Evolutionary conservation across 2,797 vertebrate species (phyloP).

Genomic region (Lacerta agilis): DNA sequence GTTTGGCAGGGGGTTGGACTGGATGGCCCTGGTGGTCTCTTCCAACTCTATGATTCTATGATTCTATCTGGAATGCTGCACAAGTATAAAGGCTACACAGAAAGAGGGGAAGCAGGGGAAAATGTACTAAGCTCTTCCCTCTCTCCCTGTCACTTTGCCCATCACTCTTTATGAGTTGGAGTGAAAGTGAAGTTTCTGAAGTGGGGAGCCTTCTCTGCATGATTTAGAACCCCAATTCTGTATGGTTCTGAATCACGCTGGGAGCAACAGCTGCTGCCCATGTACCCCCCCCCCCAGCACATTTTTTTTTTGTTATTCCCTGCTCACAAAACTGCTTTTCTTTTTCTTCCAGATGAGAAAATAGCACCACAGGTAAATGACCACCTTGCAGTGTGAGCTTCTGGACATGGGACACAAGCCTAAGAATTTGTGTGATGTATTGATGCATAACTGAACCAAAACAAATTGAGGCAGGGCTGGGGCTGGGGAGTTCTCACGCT

Average conservation of each 20-base stretch:
- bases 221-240: no score
- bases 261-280: accelerated
- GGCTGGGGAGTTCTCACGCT: not conserved
- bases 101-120: no score
- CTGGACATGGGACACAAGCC: accelerated
- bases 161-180: no score
- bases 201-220: no score
- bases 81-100: no score
- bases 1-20: no score
- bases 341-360: accelerated
- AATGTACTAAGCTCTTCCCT: no score
- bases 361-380: slow-evolving; percentile 69
- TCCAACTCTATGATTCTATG: no score
- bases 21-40: no score
- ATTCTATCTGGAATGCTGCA: not conserved
- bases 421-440: not conserved
- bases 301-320: not conserved
- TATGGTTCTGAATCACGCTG: no score
- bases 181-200: no score
- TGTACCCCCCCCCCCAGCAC: not conserved
- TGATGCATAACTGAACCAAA: not conserved
- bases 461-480: not conserved
- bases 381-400: not conserved
- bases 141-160: no score
- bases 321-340: slow-evolving; percentile 53